phyloP scores from a whole-genome alignment of 2,888 invertebrate species.

The Harpalus rufipes region DNA sequence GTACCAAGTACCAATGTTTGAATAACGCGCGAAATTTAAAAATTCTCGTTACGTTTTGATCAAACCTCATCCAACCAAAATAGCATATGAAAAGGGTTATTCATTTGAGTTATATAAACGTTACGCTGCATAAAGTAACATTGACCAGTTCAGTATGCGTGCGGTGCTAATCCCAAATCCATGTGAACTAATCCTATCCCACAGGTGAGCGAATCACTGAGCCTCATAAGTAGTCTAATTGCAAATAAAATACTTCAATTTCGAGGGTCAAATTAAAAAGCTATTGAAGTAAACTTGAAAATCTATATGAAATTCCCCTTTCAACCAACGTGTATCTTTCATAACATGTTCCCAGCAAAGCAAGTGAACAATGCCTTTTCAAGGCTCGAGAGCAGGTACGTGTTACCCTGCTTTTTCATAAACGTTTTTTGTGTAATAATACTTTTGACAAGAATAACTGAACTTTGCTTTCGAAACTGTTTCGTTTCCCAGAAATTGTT shows the following conservation, averaged over 20 bases:
- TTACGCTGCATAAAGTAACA: background rate
- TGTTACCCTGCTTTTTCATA: slow-evolving; percentile 34
- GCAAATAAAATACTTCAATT: slow-evolving; percentile 43
- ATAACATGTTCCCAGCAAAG: slow-evolving; percentile 47
- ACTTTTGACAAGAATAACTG: slow-evolving; percentile 14
- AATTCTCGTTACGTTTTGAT: too few relatives aligned
- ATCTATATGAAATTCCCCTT: slow-evolving; percentile 36
- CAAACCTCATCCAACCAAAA: too few relatives aligned
- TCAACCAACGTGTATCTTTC: slow-evolving; percentile 44
- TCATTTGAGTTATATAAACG: background rate
- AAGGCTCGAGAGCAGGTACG: slow-evolving; percentile 8
- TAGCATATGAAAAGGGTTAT: background rate
- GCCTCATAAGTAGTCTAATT: slow-evolving; percentile 38
- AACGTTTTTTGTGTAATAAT: slow-evolving; percentile 25
- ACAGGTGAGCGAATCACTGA: slow-evolving; percentile 23
- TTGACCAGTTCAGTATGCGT: background rate
- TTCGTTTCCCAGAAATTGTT: slow-evolving; percentile 36
- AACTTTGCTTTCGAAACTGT: slow-evolving; percentile 25
- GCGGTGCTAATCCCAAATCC: slow-evolving; percentile 5
- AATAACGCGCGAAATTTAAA: too few relatives aligned
- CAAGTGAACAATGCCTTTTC: slow-evolving; percentile 42
- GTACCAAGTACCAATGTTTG: too few relatives aligned
- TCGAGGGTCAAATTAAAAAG: slow-evolving; percentile 43
- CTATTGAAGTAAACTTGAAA: slow-evolving; percentile 43
- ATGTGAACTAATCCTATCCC: slow-evolving; percentile 47